Conservation (phyloP, 2,113 vertebrate species). For the Tonatia bakeri region DNA sequence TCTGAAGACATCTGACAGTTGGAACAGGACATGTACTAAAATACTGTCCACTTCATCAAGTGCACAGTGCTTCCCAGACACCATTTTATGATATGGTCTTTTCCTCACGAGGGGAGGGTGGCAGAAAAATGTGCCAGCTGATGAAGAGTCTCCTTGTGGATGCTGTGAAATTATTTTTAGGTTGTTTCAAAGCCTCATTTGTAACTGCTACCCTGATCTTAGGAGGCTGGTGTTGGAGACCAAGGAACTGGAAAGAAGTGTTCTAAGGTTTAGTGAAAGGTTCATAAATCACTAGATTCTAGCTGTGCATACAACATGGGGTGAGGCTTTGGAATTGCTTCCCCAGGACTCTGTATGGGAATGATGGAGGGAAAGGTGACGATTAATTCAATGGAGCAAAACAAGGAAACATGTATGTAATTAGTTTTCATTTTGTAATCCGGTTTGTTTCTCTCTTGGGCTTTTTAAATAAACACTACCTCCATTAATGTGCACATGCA, state of each 20-base stretch:
- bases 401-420: not conserved
- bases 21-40: not conserved
- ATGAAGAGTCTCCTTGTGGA: not conserved
- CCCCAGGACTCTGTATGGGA: not conserved
- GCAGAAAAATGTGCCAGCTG: not conserved
- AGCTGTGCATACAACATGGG: not conserved
- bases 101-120: not conserved
- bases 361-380: not conserved
- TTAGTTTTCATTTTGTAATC: not conserved
- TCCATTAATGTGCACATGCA: not conserved
- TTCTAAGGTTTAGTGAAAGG: not conserved
- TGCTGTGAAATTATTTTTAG: not conserved
- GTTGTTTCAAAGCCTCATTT: not conserved
- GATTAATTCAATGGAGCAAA: not conserved
- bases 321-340: not conserved
- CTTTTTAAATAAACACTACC: not conserved
- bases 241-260: not conserved
- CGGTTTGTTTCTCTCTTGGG: not conserved
- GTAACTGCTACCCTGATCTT: not conserved
- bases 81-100: not conserved
- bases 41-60: not conserved
- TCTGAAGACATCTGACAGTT: not conserved
- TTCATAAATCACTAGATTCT: not conserved
- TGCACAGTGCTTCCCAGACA: not conserved
- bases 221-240: not conserved